Conservation (phyloP, 2,113 vertebrate species). For the Halichoeres trimaculatus region DNA sequence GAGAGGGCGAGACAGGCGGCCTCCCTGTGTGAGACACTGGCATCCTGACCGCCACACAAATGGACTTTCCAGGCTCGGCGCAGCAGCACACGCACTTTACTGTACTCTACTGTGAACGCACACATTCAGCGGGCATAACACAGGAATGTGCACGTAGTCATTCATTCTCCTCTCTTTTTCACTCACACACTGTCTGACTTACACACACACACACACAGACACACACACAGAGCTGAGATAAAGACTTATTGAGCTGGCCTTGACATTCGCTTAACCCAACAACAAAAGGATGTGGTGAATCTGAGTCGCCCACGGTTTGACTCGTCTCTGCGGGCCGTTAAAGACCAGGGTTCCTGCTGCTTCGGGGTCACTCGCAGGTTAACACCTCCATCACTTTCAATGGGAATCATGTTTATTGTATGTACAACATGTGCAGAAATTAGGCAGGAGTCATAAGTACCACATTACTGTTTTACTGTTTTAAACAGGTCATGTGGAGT, state of each 20-base stretch:
- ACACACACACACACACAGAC: slow-evolving; percentile 30
- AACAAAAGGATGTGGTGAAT: slow-evolving; percentile 76
- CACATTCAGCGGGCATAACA: slow-evolving; percentile 33
- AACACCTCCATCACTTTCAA: slow-evolving; percentile 49
- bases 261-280: slow-evolving; percentile 69
- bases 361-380: slow-evolving; percentile 71
- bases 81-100: slow-evolving; percentile 27
- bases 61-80: slow-evolving; percentile 72
- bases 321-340: slow-evolving; percentile 62
- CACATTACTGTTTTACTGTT: not conserved
- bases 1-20: slow-evolving; percentile 70
- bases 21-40: slow-evolving; percentile 66
- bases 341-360: slow-evolving; percentile 66
- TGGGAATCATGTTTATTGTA: slow-evolving; percentile 35
- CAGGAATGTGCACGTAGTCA: slow-evolving; percentile 55
- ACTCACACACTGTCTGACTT: too few species aligned
- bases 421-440: not conserved
- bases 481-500: not conserved
- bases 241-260: slow-evolving; percentile 73
- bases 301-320: slow-evolving; percentile 68
- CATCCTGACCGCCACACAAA: slow-evolving; percentile 74
- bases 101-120: slow-evolving; percentile 16
- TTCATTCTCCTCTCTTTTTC: slow-evolving; percentile 37
- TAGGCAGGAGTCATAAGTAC: not conserved
- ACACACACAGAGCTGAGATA: slow-evolving; percentile 60